Percentiles rank a stretch among this genome's conserved stretches.
These are phyloP conservation scores for Actinia tenebrosa DNA, from an alignment of 64 coral and sea anemone species.

Conservation along the genomic window DNA sequence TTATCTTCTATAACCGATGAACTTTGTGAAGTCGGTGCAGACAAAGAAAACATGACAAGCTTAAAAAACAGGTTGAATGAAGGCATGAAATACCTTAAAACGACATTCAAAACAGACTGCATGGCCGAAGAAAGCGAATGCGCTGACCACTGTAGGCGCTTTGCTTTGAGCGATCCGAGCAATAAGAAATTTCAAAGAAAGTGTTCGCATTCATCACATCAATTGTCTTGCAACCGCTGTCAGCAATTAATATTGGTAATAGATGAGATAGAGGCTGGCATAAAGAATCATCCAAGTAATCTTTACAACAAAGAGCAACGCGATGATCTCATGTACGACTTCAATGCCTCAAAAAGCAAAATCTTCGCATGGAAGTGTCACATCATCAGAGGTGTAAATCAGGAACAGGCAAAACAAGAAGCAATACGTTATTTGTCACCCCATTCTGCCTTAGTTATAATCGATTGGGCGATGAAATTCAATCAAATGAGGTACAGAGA, in stretches of 20 bases:
- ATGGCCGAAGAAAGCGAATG: conserved; percentile 4
- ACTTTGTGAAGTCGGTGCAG: conserved; percentile 8
- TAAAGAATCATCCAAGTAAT: conserved; percentile 1
- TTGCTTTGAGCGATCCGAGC: conserved; percentile 18
- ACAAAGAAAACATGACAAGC: conserved; percentile 10
- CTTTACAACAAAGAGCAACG: conserved; percentile 1
- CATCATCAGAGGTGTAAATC: not conserved
- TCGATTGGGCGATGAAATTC: not conserved
- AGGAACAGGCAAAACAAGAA: conserved; percentile 26
- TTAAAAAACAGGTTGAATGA: not conserved
- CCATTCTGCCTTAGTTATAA: not conserved
- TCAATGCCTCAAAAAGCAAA: not conserved
- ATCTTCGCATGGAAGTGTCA: conserved; percentile 9
- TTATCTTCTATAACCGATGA: not conserved
- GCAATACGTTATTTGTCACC: not conserved
- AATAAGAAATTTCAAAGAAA: conserved; percentile 5
- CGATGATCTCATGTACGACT: conserved; percentile 14
- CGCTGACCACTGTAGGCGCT: conserved; percentile 25
- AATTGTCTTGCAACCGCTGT: not conserved
- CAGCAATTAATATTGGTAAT: conserved; percentile 17
- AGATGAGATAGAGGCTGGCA: conserved; percentile 4
- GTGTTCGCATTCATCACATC: conserved; percentile 23
- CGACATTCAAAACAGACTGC: not conserved
- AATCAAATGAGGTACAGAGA: not conserved
- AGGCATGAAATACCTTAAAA: conserved; percentile 30